These are phyloP conservation scores for Machimus rusticus DNA, from an alignment of 2,888 invertebrate genomes.

Conservation along the genomic window DNA sequence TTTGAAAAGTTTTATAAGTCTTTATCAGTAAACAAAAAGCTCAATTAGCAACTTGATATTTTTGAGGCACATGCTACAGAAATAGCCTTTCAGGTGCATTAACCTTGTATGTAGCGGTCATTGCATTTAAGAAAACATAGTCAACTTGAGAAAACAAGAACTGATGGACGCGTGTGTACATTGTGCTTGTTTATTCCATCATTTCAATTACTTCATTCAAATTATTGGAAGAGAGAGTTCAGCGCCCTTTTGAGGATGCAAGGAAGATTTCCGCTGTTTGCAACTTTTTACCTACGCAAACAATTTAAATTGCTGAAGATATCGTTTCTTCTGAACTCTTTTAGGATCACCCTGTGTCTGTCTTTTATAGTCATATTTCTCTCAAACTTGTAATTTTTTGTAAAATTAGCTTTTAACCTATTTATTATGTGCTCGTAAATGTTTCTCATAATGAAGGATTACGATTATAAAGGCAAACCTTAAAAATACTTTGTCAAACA, in stretches of 20 bases:
- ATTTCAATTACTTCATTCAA: neutral
- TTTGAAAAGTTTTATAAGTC: no score
- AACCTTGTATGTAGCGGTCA: neutral
- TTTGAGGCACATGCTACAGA: neutral
- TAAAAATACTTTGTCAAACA: neutral
- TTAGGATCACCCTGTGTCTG: no score
- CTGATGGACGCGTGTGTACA: neutral
- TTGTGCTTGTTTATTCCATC: neutral
- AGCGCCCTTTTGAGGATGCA: neutral
- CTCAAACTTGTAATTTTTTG: neutral
- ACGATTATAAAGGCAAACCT: neutral
- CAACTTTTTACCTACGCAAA: neutral
- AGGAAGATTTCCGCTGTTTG: neutral
- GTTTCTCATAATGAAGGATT: neutral
- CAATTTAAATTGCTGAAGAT: neutral
- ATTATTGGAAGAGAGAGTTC: neutral
- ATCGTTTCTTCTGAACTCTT: neutral
- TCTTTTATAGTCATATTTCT: neutral
- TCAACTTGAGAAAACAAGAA: neutral
- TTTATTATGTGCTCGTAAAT: no score
- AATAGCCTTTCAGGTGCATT: neutral
- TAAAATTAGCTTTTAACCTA: neutral
- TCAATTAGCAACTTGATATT: neutral
- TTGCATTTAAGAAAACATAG: neutral
- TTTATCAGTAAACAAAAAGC: no score